Conservation (phyloP, 2,797 vertebrate genomes). For the Glossophaga mutica region DNA sequence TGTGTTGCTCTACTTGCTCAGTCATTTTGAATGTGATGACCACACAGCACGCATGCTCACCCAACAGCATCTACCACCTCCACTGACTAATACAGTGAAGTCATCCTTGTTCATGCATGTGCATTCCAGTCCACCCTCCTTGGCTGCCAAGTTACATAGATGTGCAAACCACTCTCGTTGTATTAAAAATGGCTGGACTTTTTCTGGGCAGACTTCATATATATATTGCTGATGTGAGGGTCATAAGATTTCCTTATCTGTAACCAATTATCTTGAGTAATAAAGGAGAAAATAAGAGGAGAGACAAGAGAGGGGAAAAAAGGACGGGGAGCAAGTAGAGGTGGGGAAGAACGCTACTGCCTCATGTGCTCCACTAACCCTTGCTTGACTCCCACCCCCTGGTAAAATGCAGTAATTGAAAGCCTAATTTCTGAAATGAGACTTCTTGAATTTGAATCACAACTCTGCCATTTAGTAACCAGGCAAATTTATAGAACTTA, state of each 20-base stretch:
- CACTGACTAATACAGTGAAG: too few species aligned
- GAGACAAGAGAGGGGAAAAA: neutral
- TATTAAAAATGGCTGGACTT: too few species aligned
- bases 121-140: too few species aligned
- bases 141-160: too few species aligned
- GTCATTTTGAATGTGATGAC: too few species aligned
- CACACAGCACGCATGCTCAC: too few species aligned
- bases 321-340: neutral
- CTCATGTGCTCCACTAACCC: rapidly evolving
- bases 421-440: neutral
- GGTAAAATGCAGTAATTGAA: neutral
- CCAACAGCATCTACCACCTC: too few species aligned
- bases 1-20: too few species aligned
- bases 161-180: too few species aligned
- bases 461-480: neutral
- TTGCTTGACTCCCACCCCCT: neutral
- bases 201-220: neutral
- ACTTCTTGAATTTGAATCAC: neutral
- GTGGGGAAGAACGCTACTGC: neutral
- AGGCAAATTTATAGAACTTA: neutral
- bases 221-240: neutral
- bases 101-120: too few species aligned
- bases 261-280: neutral
- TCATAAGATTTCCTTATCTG: neutral
- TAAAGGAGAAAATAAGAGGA: neutral